Conservation (phyloP, 2,797 vertebrate species). For the Antrozous pallidus region DNA sequence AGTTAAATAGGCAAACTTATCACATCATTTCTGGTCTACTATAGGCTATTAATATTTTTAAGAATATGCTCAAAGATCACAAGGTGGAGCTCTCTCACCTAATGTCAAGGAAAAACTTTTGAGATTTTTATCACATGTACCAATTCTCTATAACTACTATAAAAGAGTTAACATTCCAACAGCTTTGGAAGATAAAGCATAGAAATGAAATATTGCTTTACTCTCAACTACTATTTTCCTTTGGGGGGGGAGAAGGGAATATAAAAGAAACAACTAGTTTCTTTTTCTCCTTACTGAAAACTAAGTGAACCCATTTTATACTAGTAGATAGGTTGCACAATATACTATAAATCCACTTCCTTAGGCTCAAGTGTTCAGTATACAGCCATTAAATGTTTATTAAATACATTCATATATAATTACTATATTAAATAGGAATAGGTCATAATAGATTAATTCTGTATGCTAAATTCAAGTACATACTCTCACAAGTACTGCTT, state of each 20-base stretch:
- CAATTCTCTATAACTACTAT: background rate
- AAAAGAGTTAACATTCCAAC: conserved; percentile 39
- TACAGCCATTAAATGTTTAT: background rate
- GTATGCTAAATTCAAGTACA: conserved; percentile 38
- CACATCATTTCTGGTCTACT: conserved; percentile 63
- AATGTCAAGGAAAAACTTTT: conserved; percentile 80
- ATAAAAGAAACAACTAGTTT: conserved; percentile 21
- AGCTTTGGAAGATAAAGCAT: background rate
- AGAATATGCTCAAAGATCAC: conserved; percentile 86
- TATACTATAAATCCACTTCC: conserved; percentile 18
- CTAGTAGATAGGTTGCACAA: background rate
- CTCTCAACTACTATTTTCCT: conserved; percentile 21
- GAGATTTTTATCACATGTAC: conserved; percentile 71
- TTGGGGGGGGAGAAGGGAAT: background rate
- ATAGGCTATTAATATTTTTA: conserved; percentile 79
- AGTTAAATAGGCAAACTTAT: conserved; percentile 58
- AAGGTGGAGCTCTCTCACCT: conserved; percentile 90
- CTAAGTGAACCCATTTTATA: background rate
- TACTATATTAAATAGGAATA: background rate
- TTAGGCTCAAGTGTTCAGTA: background rate
- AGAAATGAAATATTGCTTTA: conserved; percentile 19
- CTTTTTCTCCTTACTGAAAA: conserved; percentile 37
- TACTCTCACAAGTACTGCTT: background rate
- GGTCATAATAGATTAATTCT: background rate
- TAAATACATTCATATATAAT: conserved; percentile 32